Evolutionary conservation across 2,113 vertebrate species (phyloP), one percentile per base, ranked within the genome.

Genomic region (Colaptes auratus): DNA sequence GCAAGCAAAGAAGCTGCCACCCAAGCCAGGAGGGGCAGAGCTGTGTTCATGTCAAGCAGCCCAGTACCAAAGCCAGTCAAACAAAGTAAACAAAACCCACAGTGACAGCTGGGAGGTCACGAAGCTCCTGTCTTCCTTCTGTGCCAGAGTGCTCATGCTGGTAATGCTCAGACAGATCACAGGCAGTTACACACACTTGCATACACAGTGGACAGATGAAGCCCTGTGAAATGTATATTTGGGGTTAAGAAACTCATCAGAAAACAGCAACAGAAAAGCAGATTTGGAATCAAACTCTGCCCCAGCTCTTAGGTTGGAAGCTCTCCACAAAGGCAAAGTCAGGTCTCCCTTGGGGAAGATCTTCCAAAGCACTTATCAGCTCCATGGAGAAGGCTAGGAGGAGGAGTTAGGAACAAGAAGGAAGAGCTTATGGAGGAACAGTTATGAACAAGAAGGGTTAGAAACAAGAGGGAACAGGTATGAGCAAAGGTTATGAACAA

Each of bases 181-280:
- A 91, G 92, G 98, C 89, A 95, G 96, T 97, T 95, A 97, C 17
- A 97, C 75, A 98, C 93, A 97, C 95, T 97, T 97, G 97, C 98
- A 98, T 97, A 95, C 97, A 98, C 14, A 98, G 93, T 33, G 98
- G 98, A 96, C 98, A 98, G 98, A 98, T 98, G 97, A 98, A 98
- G 86, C 98, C 98, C 97, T 98, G 98, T 90, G 96, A 97, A 98
- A 98, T 55, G 97, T 87, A 97, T 78, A 96, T 90, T 72, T 60
- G 44, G 50, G 95, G 97, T 93, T 93, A 88, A 96, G 91, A 96
- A 91, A 88, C 60, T 77, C 25, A 69, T 23, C 20, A 24, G 24
- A 52, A 21, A 50, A 10, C 9, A 24, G 23, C 12, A 60, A 53
- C 74, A 53, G 35, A 71, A 95, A 83, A 14, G 39, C 55, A 95